Evolutionary conservation across 2,888 invertebrate genomes (phyloP).

Genomic region (Yponomeuta malinellus): DNA sequence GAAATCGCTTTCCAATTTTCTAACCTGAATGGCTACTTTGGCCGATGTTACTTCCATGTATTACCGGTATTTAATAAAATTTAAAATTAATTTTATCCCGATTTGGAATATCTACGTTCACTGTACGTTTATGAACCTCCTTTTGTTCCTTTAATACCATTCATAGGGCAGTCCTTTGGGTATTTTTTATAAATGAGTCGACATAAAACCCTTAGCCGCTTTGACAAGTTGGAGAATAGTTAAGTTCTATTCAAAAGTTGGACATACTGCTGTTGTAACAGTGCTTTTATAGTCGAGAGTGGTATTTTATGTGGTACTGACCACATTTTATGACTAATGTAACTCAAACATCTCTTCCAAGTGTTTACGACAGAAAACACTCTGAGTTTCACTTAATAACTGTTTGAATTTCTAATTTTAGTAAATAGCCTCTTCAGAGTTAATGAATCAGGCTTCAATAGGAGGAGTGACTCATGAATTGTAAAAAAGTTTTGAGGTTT

Average conservation of each 20-base stretch:
- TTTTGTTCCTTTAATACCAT: background rate
- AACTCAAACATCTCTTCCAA: background rate
- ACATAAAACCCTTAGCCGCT: background rate
- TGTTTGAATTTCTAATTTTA: background rate
- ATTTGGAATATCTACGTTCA: no score
- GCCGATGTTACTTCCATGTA: no score
- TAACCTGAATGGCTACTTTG: no score
- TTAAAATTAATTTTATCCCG: no score
- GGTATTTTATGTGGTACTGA: background rate
- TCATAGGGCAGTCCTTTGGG: background rate
- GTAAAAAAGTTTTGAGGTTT: background rate
- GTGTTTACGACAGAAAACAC: background rate
- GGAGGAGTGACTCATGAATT: slow-evolving; percentile 16
- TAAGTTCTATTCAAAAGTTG: background rate
- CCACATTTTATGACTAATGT: background rate
- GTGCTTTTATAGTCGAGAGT: background rate
- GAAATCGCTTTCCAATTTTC: background rate
- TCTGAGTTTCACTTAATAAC: background rate
- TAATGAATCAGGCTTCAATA: background rate
- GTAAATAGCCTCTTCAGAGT: background rate
- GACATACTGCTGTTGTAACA: background rate
- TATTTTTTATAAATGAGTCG: background rate
- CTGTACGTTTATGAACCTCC: background rate
- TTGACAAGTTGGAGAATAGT: background rate
- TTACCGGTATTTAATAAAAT: no score